Base-by-base conservation (phyloP, 2,797 vertebrate genomes). In the Hyperoplus immaculatus region DNA sequence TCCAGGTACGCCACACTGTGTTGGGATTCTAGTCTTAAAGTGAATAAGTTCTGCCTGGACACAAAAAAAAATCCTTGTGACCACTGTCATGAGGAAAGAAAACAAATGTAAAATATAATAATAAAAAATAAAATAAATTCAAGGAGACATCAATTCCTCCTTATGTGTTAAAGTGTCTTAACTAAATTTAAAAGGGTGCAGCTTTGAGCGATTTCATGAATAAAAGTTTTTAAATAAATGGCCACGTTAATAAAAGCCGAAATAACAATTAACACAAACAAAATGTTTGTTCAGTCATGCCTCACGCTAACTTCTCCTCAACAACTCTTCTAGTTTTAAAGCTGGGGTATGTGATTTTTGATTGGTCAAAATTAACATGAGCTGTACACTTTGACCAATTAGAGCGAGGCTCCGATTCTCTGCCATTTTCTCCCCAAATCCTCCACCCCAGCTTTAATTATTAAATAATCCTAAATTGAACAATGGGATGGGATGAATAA, bases 221-320 rank as follows among this genome's bases (percentile, higher is more conserved):
- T 13, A 12, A 63, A 65, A 8, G 46, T 57, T 41, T 81, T 78
- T 78, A 80, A 86, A 84, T 72, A 84, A 49, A 73, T 61, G 55
- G 86, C 57, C 61, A 79, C 43, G 68, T 58, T 56, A 29, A 75
- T 75, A 85, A 21, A 74, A 73, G 54, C 61, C 70, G 69, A 75
- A 72, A 77, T 42, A 72, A 78, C 18, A 71, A 75, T 75, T 56
- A 56, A 84, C 79, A 82, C 62, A 80, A 47, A 70, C 55, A 63
- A 57, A 13, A 36, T 8, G 18, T 59, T 68, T 58, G 29, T 36
- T 43, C 54, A 83, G 65, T 67, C 74, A 80, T 63, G 79, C 75
- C 70, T 70, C 53, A 70, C 8, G 11, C 18, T 2, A 69, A 61
- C 71, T 75, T 46, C 21, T 73, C 45, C 51, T 69, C n/a, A 57